A percentile compares a stretch with the other conserved stretches of the same genome.
Conservation (phyloP, 2,797 vertebrate genomes). For the Enteromius mattozi region DNA sequence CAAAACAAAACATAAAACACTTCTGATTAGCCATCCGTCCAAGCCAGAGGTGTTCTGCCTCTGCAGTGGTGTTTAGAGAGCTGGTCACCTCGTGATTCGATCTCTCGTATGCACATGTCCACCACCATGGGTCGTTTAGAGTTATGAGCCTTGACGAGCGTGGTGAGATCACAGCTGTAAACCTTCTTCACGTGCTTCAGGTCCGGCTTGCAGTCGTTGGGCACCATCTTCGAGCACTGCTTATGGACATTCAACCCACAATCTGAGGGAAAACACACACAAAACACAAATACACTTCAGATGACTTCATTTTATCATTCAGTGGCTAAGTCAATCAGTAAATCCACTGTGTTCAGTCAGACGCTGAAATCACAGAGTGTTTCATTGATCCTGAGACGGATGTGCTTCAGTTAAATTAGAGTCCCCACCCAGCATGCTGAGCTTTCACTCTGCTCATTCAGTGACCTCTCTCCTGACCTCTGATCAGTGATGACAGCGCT, state of each 20-base stretch:
- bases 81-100: slow-evolving; percentile 94
- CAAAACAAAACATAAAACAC: not conserved
- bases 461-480: slow-evolving; percentile 65
- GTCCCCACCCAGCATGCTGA: slow-evolving; percentile 66
- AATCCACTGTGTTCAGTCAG: not conserved
- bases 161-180: slow-evolving; percentile 99
- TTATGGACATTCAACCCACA: slow-evolving; percentile 98
- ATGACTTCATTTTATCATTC: not conserved
- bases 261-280: slow-evolving; percentile 76
- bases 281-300: not conserved
- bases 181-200: slow-evolving; percentile 97
- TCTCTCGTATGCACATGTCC: slow-evolving; percentile 99
- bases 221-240: slow-evolving; percentile 95
- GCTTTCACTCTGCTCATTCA: slow-evolving; percentile 68
- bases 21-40: not conserved
- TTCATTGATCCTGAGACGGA: slow-evolving; percentile 47
- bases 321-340: not conserved
- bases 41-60: not conserved
- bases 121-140: slow-evolving; percentile 97
- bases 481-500: slow-evolving; percentile 60
- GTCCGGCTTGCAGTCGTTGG: slow-evolving; percentile 96
- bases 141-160: slow-evolving; percentile 93
- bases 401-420: slow-evolving; percentile 41
- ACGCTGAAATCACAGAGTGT: slow-evolving; percentile 4
- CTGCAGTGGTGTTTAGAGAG: not conserved